These are phyloP conservation scores for Streptopelia turtur DNA, from an alignment of 2,797 vertebrate genomes.

Conservation along the genomic window DNA sequence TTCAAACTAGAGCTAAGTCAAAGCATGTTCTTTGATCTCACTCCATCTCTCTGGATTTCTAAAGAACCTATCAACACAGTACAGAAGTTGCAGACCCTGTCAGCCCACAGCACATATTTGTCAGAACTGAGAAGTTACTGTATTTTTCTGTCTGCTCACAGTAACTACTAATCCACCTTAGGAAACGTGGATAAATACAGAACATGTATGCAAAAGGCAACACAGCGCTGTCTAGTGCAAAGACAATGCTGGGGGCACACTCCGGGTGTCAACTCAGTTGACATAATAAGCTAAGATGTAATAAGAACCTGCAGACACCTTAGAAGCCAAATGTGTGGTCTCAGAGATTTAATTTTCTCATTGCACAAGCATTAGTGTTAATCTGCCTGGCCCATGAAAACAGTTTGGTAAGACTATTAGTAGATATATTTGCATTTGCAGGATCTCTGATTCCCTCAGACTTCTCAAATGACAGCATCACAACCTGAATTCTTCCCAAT, in stretches of 20 bases:
- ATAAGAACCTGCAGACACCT: background rate
- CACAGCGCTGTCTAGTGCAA: background rate
- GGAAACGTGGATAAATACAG: background rate
- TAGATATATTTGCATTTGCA: background rate
- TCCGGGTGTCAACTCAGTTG: background rate
- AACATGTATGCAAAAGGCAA: background rate
- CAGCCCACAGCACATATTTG: background rate
- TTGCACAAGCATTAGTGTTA: background rate
- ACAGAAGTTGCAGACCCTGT: background rate
- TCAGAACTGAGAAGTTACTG: background rate
- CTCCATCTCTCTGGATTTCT: background rate
- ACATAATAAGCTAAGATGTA: background rate
- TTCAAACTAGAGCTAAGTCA: background rate
- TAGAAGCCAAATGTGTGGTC: background rate
- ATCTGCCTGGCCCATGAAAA: background rate
- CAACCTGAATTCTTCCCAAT: background rate
- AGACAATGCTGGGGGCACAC: background rate
- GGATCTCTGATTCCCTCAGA: background rate
- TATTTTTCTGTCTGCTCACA: background rate
- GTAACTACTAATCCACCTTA: background rate
- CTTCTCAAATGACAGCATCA: background rate
- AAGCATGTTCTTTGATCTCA: background rate
- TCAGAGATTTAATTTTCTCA: background rate
- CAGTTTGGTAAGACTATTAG: background rate
- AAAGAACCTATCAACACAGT: background rate